phyloP scores from a whole-genome alignment of 64 coral and sea anemone genomes.

The Orbicella faveolata region DNA sequence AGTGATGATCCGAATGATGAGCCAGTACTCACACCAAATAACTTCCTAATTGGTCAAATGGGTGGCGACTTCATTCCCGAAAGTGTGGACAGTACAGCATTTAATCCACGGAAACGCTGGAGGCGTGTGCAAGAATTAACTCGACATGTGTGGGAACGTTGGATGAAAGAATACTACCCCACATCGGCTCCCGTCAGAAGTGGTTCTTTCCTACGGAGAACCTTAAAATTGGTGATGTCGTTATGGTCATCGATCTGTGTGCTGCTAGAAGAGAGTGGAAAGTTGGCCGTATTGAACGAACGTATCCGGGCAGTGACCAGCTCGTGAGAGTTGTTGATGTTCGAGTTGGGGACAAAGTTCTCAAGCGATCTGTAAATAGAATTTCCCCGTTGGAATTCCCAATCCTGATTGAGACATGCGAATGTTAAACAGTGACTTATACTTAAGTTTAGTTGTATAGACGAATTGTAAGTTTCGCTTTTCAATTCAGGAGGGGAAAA shows the following conservation, averaged over 20 bases:
- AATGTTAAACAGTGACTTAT: no score
- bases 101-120: constrained; percentile 30
- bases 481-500: no score
- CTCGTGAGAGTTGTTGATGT: constrained; percentile 6
- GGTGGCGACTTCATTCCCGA: no score
- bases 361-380: constrained; percentile 23
- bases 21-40: constrained; percentile 43
- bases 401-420: background rate
- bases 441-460: no score
- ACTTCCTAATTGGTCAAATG: constrained; percentile 62
- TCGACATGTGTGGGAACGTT: constrained; percentile 25
- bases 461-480: no score
- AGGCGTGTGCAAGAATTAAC: constrained; percentile 50
- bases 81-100: constrained; percentile 24
- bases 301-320: constrained; percentile 22
- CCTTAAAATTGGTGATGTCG: constrained; percentile 35
- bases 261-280: constrained; percentile 9
- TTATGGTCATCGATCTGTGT: constrained; percentile 60
- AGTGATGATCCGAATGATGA: constrained; percentile 44
- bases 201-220: constrained; percentile 1
- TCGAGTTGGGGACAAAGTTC: background rate
- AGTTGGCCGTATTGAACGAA: constrained; percentile 1
- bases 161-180: constrained; percentile 42
- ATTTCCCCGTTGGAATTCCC: constrained; percentile 59
- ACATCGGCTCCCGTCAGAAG: constrained; percentile 50